Percentiles rank a stretch among this genome's conserved stretches.
phyloP scores from a whole-genome alignment of 2,113 vertebrate species.

The Danionella cerebrum region DNA sequence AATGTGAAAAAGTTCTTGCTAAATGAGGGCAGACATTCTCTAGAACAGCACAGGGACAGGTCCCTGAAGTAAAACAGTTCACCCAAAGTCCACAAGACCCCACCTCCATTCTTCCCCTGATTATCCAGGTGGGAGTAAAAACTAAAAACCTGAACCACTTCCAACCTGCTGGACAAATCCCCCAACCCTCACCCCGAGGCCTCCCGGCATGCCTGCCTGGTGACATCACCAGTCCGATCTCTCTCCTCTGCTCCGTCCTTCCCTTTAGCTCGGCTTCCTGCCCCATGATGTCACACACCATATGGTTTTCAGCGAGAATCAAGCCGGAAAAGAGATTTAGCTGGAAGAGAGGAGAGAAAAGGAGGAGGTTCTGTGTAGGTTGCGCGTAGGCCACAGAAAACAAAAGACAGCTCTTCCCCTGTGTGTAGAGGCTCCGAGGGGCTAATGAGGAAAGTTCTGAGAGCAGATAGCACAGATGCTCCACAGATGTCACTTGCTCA shows the following conservation, averaged over 20 bases:
- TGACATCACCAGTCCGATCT: conserved; percentile 69
- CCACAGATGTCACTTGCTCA: conserved; percentile 46
- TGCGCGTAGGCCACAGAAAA: conserved; percentile 53
- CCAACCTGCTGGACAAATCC: conserved; percentile 50
- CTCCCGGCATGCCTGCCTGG: conserved; percentile 67
- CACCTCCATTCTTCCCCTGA: conserved; percentile 40
- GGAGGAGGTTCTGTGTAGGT: conserved; percentile 41
- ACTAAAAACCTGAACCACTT: conserved; percentile 43
- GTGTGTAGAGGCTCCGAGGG: conserved; percentile 41
- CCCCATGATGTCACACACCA: conserved; percentile 74
- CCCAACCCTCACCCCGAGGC: conserved; percentile 44
- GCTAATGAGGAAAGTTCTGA: conserved; percentile 52
- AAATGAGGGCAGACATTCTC: conserved; percentile 40
- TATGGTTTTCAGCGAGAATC: conserved; percentile 73
- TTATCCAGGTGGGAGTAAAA: conserved; percentile 68
- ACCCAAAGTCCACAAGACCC: conserved; percentile 26
- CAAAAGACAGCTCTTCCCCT: conserved; percentile 57
- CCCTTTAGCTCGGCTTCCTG: conserved; percentile 60
- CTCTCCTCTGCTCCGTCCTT: conserved; percentile 47
- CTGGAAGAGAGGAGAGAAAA: conserved; percentile 55
- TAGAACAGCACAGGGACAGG: conserved; percentile 21
- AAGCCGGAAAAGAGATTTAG: conserved; percentile 72
- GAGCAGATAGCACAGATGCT: conserved; percentile 55
- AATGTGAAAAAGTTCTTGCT: conserved; percentile 29
- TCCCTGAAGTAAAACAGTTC: conserved; percentile 35